phyloP scores from a whole-genome alignment of 2,113 vertebrate species.

The Gambusia affinis region DNA sequence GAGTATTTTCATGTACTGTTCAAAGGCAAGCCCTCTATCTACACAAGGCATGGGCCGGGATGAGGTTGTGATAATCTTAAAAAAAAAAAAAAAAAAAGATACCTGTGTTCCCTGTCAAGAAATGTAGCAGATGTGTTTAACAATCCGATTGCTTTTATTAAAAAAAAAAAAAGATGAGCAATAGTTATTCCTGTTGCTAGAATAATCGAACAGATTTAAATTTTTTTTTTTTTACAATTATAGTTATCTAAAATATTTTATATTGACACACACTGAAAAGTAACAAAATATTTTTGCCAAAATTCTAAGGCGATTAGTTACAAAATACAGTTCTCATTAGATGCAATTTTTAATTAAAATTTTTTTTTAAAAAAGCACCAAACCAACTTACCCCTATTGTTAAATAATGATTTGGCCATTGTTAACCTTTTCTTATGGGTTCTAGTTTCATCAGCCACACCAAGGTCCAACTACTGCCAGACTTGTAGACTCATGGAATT shows the following conservation, averaged over 20 bases:
- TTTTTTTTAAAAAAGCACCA: too few relatives aligned
- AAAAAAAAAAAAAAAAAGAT: background rate
- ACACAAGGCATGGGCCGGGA: background rate
- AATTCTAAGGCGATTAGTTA: too few relatives aligned
- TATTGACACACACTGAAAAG: background rate
- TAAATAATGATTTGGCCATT: background rate
- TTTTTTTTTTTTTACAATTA: background rate
- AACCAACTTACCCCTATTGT: background rate
- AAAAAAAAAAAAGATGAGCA: background rate
- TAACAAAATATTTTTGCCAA: background rate
- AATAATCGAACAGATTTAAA: background rate
- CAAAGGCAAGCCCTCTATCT: conserved; percentile 1
- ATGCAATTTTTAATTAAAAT: background rate
- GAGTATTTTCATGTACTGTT: background rate
- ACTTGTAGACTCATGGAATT: background rate
- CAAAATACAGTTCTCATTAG: background rate
- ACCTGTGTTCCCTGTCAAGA: background rate
- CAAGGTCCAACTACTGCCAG: background rate
- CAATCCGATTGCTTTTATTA: background rate
- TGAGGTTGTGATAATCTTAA: background rate
- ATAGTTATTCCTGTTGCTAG: background rate
- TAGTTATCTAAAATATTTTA: background rate
- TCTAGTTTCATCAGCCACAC: background rate
- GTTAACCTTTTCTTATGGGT: background rate
- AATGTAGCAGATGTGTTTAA: background rate